phyloP scores from a whole-genome alignment of 2,888 invertebrate species.

The Diaphora mendica region DNA sequence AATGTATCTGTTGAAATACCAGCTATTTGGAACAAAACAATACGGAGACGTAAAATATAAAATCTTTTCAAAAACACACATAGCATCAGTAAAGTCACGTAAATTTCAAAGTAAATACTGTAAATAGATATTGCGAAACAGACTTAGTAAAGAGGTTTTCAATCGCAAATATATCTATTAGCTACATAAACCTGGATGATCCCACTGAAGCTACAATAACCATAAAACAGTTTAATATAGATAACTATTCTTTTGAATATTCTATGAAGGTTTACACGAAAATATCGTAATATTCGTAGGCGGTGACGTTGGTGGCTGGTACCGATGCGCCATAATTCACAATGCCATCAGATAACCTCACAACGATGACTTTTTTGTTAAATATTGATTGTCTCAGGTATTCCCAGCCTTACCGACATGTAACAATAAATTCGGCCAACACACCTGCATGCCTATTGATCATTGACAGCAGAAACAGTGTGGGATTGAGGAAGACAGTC shows the following conservation, averaged over 20 bases:
- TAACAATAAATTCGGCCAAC: conserved; percentile 45
- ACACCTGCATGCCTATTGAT: conserved; percentile 34
- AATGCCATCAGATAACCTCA: conserved; percentile 73
- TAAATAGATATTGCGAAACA: conserved; percentile 16
- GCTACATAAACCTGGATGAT: conserved; percentile 33
- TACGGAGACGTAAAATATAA: not conserved
- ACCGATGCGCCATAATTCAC: conserved; percentile 72
- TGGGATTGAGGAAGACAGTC: conserved; percentile 58
- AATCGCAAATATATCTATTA: conserved; percentile 30
- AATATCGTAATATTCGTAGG: conserved; percentile 63
- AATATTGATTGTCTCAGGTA: conserved; percentile 67
- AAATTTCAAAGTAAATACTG: conserved; percentile 11
- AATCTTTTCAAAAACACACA: not conserved
- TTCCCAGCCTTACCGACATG: conserved; percentile 44
- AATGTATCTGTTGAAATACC: not conserved
- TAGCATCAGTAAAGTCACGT: conserved; percentile 1
- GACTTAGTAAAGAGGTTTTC: conserved; percentile 29
- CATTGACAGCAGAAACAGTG: conserved; percentile 43
- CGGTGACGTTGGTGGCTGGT: conserved; percentile 74
- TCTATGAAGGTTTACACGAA: conserved; percentile 56
- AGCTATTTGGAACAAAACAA: not conserved
- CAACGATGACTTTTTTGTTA: conserved; percentile 64
- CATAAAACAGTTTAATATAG: conserved; percentile 38
- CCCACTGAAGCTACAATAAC: conserved; percentile 33
- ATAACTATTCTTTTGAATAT: conserved; percentile 38